A percentile compares a stretch with the other conserved stretches of the same genome.
Evolutionary conservation across 2,113 vertebrate genomes (phyloP).

Genomic region (Nycticebus coucang): DNA sequence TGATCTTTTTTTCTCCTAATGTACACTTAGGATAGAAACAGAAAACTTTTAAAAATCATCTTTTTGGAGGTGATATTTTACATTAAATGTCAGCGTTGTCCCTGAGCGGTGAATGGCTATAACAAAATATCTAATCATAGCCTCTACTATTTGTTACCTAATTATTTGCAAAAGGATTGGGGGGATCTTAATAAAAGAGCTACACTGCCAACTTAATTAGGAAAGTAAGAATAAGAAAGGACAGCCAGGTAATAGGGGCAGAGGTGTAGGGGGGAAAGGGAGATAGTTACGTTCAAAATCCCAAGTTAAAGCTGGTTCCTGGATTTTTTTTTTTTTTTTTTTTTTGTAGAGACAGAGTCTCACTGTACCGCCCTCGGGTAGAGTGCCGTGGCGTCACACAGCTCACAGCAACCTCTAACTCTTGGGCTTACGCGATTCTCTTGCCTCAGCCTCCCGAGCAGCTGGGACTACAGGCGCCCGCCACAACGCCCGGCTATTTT

Average conservation of each 20-base stretch:
- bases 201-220: neutral
- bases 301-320: neutral
- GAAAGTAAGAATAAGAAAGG: neutral
- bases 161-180: conserved; percentile 15
- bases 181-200: neutral
- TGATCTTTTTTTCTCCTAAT: neutral
- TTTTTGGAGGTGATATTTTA: neutral
- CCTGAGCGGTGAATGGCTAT: neutral
- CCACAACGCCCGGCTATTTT: too few species aligned
- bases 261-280: neutral
- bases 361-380: too few species aligned
- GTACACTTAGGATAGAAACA: too few species aligned
- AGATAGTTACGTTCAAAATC: neutral
- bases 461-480: too few species aligned
- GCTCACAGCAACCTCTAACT: too few species aligned
- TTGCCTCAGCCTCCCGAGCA: too few species aligned
- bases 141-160: neutral
- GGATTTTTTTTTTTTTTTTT: too few species aligned
- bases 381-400: too few species aligned
- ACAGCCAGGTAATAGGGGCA: neutral
- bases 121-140: neutral
- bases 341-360: too few species aligned
- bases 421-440: too few species aligned
- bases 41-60: conserved; percentile 20
- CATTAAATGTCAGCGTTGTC: neutral